A percentile compares a stretch with the other conserved stretches of the same genome.
Evolutionary conservation across 2,797 vertebrate genomes (phyloP).

Genomic region (Rhynchotus rufescens): DNA sequence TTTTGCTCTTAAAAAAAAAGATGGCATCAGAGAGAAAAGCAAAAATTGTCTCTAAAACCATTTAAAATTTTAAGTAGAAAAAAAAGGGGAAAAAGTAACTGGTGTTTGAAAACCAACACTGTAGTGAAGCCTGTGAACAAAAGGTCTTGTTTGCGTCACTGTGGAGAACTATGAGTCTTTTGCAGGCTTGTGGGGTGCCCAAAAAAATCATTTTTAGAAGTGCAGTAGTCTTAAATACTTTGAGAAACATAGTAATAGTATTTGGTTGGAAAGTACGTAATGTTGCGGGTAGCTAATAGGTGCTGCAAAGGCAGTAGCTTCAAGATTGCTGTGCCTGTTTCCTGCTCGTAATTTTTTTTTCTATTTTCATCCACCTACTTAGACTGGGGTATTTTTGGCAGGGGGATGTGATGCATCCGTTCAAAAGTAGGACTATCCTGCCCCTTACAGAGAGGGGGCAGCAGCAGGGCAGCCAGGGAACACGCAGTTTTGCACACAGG

Average conservation of each 20-base stretch:
- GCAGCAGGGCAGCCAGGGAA: not conserved
- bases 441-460: not conserved
- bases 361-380: not conserved
- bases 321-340: not conserved
- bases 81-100: not conserved
- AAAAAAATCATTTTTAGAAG: conserved; percentile 21
- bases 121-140: not conserved
- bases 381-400: not conserved
- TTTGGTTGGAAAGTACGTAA: conserved; percentile 25
- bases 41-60: not conserved
- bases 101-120: not conserved
- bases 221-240: conserved; percentile 9
- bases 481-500: accelerated
- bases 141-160: not conserved
- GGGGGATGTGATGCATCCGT: not conserved
- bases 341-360: not conserved
- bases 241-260: conserved; percentile 10
- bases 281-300: conserved; percentile 30
- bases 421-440: not conserved
- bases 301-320: conserved; percentile 10
- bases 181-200: not conserved
- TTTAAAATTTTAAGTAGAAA: not conserved
- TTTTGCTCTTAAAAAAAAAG: not conserved
- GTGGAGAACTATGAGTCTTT: not conserved
- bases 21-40: not conserved